A percentile compares a stretch with the other conserved stretches of the same genome.
phyloP scores from a whole-genome alignment of 2,888 invertebrate genomes.

The Campoplex capitator region DNA sequence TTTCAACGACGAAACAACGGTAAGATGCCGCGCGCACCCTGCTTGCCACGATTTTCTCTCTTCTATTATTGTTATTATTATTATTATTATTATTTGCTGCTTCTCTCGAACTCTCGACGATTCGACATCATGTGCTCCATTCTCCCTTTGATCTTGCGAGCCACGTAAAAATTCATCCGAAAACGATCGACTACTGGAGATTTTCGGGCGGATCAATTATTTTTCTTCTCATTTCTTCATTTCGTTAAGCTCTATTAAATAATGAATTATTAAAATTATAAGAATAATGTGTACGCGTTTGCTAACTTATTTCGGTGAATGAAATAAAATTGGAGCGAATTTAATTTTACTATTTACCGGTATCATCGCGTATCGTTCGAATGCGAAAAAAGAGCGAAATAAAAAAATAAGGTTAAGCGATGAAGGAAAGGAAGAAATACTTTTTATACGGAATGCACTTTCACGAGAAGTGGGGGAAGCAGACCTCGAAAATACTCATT shows the following conservation, averaged over 20 bases:
- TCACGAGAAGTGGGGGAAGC: conserved; percentile 26
- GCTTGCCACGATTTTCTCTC: conserved; percentile 50
- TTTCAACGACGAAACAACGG: conserved; percentile 58
- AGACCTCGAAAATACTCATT: conserved; percentile 49
- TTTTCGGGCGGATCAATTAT: no score
- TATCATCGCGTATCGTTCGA: conserved; percentile 14
- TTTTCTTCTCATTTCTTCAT: no score
- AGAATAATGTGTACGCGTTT: no score
- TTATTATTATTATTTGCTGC: conserved; percentile 5
- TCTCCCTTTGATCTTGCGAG: background rate
- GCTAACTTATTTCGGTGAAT: background rate
- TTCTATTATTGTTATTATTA: background rate
- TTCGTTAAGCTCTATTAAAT: no score
- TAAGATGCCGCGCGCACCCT: conserved; percentile 57
- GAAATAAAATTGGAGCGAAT: conserved; percentile 30
- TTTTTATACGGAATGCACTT: conserved; percentile 38
- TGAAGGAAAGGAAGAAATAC: background rate
- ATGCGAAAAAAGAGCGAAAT: conserved; percentile 1
- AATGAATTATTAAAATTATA: no score
- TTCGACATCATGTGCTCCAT: background rate
- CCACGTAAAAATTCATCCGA: background rate
- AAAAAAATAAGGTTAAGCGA: background rate
- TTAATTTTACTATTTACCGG: background rate
- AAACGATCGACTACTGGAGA: background rate
- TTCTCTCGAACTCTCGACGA: background rate